These are phyloP conservation scores for Alouatta palliata DNA, from an alignment of 2,113 vertebrate species.

Conservation along the genomic window DNA sequence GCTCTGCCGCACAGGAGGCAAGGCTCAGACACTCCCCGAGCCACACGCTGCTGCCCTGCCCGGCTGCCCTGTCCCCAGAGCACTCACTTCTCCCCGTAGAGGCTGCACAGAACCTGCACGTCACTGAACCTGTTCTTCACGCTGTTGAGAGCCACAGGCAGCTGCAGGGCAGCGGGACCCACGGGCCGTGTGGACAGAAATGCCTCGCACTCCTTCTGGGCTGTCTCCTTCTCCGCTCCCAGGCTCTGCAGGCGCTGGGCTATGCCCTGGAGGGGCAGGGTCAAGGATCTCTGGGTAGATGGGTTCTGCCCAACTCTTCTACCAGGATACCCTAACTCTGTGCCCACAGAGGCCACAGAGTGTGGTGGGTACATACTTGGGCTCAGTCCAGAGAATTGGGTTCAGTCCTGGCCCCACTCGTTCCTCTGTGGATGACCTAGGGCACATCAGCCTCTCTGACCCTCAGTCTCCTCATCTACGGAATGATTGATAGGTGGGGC, in stretches of 20 bases:
- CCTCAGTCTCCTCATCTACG: neutral
- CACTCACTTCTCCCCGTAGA: constrained; percentile 93
- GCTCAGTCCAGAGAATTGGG: neutral
- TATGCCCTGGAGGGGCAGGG: constrained; percentile 81
- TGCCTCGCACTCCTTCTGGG: constrained; percentile 88
- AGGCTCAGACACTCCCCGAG: rapidly evolving
- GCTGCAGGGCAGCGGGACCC: constrained; percentile 82
- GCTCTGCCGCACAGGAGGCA: constrained; percentile 82
- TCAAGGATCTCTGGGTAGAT: neutral
- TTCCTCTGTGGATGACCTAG: neutral
- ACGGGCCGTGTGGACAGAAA: constrained; percentile 85
- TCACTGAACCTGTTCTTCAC: constrained; percentile 90
- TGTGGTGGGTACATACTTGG: neutral
- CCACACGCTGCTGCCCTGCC: rapidly evolving
- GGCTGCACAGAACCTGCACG: constrained; percentile 86
- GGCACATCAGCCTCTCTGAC: neutral
- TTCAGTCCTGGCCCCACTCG: neutral
- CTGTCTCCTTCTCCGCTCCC: constrained; percentile 86
- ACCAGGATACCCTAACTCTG: neutral
- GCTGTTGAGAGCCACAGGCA: constrained; percentile 87
- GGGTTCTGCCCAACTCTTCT: neutral
- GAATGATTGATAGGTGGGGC: neutral
- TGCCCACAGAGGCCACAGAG: neutral
- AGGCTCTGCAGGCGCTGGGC: constrained; percentile 85
- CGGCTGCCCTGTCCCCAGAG: rapidly evolving